Evolutionary conservation across 2,797 vertebrate genomes (phyloP), one percentile per base, ranked within the genome.

Genomic region (Sebastes kiyomatsui): DNA sequence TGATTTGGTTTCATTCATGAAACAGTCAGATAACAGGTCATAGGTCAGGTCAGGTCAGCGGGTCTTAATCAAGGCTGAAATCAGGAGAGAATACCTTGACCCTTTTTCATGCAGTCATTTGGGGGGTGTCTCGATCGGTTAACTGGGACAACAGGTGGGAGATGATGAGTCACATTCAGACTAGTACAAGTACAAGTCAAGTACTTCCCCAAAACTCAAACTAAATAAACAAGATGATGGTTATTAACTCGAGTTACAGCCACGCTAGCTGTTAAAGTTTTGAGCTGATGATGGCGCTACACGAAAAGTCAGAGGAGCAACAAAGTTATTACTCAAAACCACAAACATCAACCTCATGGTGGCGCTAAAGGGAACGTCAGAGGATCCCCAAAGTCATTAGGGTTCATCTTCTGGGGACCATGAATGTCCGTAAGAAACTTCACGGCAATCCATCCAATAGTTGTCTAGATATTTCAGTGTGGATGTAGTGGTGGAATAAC

Each of bases 361-460:
- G 35, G 35, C 12, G 5, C 35, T 38, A 38, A 38, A 38, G 12
- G 35, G 35, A 38, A 38, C 35, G 35, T 38, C 35, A 13, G 35
- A 38, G 35, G 35, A 38, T 38, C 35, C 35, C 35, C 35, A 38
- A 38, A 38, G 35, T 38, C 35, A 38, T 38, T 38, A 38, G 12
- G 35, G 12, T 38, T 38, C 35, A 38, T 38, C 35, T 38, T 38
- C 35, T 5, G 0, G 0, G 12, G 35, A 0, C 0, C 35, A 38
- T 38, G 35, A 38, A 38, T 38, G 35, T 38, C 35, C 0, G 35
- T 38, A 38, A 2, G 0, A 38, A 38, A 38, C 35, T 2, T 38
- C 35, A 38, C 12, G 1, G 12, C 35, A 38, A 38, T 38, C 35
- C 35, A 38, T 38, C 35, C 35, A 38, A 38, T 13, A 38, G 12